Conservation (phyloP, 37 sponge, comb jelly and placozoan species). For the Halisarca cf. caerulea region DNA sequence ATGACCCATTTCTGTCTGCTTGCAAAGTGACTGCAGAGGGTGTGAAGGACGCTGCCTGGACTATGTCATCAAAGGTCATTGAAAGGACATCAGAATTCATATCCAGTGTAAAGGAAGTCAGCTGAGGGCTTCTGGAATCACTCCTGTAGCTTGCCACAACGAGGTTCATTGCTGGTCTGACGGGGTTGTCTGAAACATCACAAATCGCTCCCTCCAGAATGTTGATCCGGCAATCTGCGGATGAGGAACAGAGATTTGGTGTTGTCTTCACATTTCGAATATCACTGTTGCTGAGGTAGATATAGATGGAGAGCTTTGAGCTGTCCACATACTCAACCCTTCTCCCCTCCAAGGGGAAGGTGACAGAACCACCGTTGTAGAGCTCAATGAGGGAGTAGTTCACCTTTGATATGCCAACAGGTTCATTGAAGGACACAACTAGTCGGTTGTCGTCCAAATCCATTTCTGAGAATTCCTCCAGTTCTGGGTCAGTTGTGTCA, state of each 20-base stretch:
- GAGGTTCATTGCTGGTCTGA: background rate
- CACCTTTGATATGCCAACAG: slow-evolving; percentile 51
- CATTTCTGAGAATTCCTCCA: slow-evolving; percentile 27
- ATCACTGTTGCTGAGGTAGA: slow-evolving; percentile 49
- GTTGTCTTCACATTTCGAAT: slow-evolving; percentile 52
- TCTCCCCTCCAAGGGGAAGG: slow-evolving; percentile 44
- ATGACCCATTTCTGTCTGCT: slow-evolving; percentile 21
- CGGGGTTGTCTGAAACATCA: slow-evolving; percentile 49
- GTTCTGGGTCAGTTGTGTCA: slow-evolving; percentile 51
- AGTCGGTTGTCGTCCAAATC: slow-evolving; percentile 62
- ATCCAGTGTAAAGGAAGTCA: slow-evolving; percentile 60
- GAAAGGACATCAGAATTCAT: slow-evolving; percentile 61
- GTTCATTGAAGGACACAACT: slow-evolving; percentile 70
- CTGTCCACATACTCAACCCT: slow-evolving; percentile 31
- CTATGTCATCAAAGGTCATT: slow-evolving; percentile 67
- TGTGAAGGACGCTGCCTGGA: slow-evolving; percentile 31
- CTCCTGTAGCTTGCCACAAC: slow-evolving; percentile 1
- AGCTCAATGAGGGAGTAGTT: slow-evolving; percentile 39
- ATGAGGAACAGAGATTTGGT: slow-evolving; percentile 22
- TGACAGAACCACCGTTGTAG: slow-evolving; percentile 14
- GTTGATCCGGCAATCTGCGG: slow-evolving; percentile 46
- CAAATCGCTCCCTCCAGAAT: slow-evolving; percentile 40
- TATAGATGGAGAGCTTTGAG: slow-evolving; percentile 31
- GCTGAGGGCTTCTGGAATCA: slow-evolving; percentile 53
- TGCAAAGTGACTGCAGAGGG: slow-evolving; percentile 60